These are phyloP conservation scores for Pyralis farinalis DNA, from an alignment of 2,888 invertebrate genomes.

Conservation along the genomic window DNA sequence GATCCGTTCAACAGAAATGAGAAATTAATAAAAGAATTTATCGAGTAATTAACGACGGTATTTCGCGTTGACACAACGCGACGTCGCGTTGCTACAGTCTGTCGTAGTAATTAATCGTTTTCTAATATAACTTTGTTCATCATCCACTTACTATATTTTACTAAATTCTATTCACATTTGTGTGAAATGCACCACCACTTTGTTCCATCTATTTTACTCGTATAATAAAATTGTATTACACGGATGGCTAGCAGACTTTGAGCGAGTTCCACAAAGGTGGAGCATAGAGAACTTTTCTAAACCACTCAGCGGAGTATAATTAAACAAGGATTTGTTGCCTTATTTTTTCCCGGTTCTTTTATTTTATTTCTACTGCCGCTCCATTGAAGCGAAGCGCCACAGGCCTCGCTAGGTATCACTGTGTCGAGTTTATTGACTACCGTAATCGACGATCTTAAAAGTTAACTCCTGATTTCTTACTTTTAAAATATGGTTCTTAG, in stretches of 20 bases:
- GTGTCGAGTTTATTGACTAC: constrained; percentile 11
- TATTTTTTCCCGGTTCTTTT: constrained; percentile 34
- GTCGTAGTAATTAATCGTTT: background rate
- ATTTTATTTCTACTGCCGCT: constrained; percentile 31
- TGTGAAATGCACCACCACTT: constrained; percentile 5
- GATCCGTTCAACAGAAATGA: constrained; percentile 50
- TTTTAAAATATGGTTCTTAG: no score
- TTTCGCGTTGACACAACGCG: no score
- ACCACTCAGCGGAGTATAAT: constrained; percentile 31
- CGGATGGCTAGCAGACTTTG: background rate
- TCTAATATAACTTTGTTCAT: background rate
- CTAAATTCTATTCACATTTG: constrained; percentile 3
- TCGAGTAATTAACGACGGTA: constrained; percentile 23
- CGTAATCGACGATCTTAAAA: background rate
- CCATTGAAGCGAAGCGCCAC: constrained; percentile 43
- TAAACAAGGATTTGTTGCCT: constrained; percentile 34
- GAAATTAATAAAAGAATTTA: constrained; percentile 47
- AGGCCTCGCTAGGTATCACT: constrained; percentile 13
- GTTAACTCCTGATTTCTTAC: background rate
- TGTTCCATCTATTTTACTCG: background rate
- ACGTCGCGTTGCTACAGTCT: background rate
- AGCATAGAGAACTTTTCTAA: constrained; percentile 19
- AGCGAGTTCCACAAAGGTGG: constrained; percentile 8
- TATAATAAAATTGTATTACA: background rate
- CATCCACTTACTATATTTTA: background rate